Conservation (phyloP, 2,797 vertebrate species). For the Eurystomus glaucurus region DNA sequence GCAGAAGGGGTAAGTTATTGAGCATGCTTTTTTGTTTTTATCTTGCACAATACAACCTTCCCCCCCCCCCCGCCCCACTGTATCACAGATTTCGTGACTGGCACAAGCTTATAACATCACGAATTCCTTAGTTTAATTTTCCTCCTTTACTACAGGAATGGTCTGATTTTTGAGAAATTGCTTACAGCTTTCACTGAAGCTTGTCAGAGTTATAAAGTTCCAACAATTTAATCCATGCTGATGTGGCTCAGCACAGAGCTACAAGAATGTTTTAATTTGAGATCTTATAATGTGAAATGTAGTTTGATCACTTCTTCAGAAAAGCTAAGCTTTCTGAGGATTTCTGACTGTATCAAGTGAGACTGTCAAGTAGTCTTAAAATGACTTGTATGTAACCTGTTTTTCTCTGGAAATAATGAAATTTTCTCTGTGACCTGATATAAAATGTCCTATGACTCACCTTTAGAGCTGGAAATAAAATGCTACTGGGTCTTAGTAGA, state of each 20-base stretch:
- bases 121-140: background rate
- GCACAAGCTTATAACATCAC: background rate
- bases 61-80: too few species aligned
- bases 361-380: background rate
- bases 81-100: background rate
- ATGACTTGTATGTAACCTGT: background rate
- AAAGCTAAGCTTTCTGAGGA: background rate
- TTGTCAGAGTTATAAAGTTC: background rate
- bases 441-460: background rate
- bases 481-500: background rate
- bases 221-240: background rate
- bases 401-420: background rate
- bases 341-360: background rate
- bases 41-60: background rate
- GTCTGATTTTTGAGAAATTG: background rate
- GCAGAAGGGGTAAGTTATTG: conserved; percentile 92
- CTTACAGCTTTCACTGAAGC: background rate
- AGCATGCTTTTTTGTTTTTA: background rate
- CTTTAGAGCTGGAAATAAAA: background rate
- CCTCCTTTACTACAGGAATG: background rate
- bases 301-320: background rate
- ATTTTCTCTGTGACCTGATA: background rate
- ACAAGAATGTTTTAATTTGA: background rate
- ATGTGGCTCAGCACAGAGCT: background rate
- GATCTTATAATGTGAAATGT: background rate